Percentiles rank a stretch among this genome's conserved stretches.
Evolutionary conservation across 2,888 invertebrate genomes (phyloP).

Genomic region (Leucoma salicis): DNA sequence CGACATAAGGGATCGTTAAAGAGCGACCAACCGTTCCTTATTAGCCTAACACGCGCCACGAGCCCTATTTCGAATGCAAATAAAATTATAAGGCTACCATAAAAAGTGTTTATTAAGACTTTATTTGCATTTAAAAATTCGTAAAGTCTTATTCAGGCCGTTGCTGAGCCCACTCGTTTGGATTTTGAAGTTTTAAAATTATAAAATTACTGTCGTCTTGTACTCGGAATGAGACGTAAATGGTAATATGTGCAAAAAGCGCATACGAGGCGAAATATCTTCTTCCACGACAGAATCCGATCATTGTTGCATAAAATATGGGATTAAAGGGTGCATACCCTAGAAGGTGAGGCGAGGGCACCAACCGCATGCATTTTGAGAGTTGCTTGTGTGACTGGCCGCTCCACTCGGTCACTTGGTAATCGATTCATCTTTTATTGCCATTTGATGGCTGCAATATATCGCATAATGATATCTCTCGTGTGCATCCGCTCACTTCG

Average conservation of each 20-base stretch:
- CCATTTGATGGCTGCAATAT: slow-evolving; percentile 55
- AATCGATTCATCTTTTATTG: slow-evolving; percentile 67
- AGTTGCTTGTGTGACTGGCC: slow-evolving; percentile 8
- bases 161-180: slow-evolving; percentile 53
- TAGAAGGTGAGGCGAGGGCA: slow-evolving; percentile 42
- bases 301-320: slow-evolving; percentile 65
- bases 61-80: slow-evolving; percentile 71
- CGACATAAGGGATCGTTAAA: slow-evolving; percentile 62
- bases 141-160: slow-evolving; percentile 74
- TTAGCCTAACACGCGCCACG: slow-evolving; percentile 73
- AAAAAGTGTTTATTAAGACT: slow-evolving; percentile 78
- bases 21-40: slow-evolving; percentile 69
- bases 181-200: slow-evolving; percentile 71
- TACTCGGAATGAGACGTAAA: slow-evolving; percentile 69
- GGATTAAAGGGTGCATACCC: slow-evolving; percentile 57
- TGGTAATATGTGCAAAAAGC: slow-evolving; percentile 64
- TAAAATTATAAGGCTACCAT: slow-evolving; percentile 74
- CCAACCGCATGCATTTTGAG: slow-evolving; percentile 30
- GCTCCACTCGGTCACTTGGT: slow-evolving; percentile 33
- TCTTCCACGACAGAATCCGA: slow-evolving; percentile 63
- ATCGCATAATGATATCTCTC: slow-evolving; percentile 36
- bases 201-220: slow-evolving; percentile 64
- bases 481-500: slow-evolving; percentile 24
- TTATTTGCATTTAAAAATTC: slow-evolving; percentile 75
- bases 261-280: slow-evolving; percentile 59